Percentiles rank a stretch among this genome's conserved stretches.
These are phyloP conservation scores for Rhingia campestris DNA, from an alignment of 2,888 invertebrate species.

Conservation along the genomic window DNA sequence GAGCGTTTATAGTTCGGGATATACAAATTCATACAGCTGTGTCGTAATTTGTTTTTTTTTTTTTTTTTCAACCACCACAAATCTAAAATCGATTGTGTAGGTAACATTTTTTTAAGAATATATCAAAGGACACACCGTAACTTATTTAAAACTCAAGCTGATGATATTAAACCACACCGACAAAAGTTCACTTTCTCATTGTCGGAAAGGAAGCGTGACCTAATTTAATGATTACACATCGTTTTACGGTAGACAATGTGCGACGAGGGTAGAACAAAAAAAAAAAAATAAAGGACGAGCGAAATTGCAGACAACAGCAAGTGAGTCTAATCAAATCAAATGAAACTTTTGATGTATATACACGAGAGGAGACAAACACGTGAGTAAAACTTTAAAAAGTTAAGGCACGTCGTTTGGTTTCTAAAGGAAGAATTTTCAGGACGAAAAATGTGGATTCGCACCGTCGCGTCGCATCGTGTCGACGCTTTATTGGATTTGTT, in stretches of 20 bases:
- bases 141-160: constrained; percentile 30
- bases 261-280: constrained; percentile 17
- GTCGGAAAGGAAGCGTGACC: constrained; percentile 64
- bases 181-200: constrained; percentile 51
- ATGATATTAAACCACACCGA: constrained; percentile 15
- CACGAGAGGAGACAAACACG: constrained; percentile 36
- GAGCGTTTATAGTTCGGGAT: too few species aligned
- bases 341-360: constrained; percentile 51
- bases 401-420: constrained; percentile 6
- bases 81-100: constrained; percentile 41
- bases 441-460: constrained; percentile 21
- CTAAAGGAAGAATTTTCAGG: not conserved
- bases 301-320: constrained; percentile 64
- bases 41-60: too few species aligned
- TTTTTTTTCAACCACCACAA: too few species aligned
- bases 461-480: not conserved
- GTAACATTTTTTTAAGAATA: constrained; percentile 27
- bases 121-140: constrained; percentile 16
- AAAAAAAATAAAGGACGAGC: constrained; percentile 8
- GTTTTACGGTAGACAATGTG: constrained; percentile 50
- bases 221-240: constrained; percentile 68
- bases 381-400: constrained; percentile 57
- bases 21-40: too few species aligned
- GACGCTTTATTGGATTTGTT: constrained; percentile 22
- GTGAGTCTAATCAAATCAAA: constrained; percentile 71